Base-by-base conservation (phyloP, 1,140 invertebrate genomes). In the Hirudo medicinalis region DNA sequence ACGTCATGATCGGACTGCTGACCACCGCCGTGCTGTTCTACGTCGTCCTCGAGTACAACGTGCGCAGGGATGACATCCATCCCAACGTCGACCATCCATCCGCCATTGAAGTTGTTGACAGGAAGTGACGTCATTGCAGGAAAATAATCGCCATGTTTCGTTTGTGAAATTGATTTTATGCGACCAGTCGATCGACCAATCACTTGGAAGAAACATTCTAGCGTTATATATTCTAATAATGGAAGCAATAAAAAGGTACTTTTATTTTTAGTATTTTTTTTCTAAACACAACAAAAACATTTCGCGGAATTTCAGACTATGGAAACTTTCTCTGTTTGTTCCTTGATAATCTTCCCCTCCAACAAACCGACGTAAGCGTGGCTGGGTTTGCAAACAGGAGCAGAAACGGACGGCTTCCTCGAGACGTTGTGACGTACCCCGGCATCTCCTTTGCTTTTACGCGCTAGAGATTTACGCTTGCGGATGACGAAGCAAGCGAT, bases 1-100 rank as follows among this genome's bases (percentile, higher is more conserved):
- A 92, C 80, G 89, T 94, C 5, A 85, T 94, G 82, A 84, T 94
- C 77, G 85, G 86, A 15, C 87, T 92, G 9, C 84, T 96, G 0
- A 81, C 89, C 9, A 81, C 89, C 53, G 91, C 79, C 54, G 78
- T 81, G 54, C 77, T 81, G 77, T 80, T 80, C 71, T 81, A 81
- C 71, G 80, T 80, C 2, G 71, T 79, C 36, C 79, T 79, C 19
- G 80, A 81, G 75, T 81, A 81, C 73, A 54, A 73, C n/a, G 29
- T 73, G 9, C 67, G 68, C 20, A 68, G 40, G 17, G 29, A 29
- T 9, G 67, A 68, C 67, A 32, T 49, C 43, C 4, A 5, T 9
- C 43, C 43, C 43, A 49, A 49, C 43, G 11, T 49, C 43, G 43
- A 49, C 43, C 43, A 49, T 49, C 43, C 43, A 49, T 49, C 43